Conservation (phyloP, 2,797 vertebrate genomes). For the Pangasius mekongensis region DNA sequence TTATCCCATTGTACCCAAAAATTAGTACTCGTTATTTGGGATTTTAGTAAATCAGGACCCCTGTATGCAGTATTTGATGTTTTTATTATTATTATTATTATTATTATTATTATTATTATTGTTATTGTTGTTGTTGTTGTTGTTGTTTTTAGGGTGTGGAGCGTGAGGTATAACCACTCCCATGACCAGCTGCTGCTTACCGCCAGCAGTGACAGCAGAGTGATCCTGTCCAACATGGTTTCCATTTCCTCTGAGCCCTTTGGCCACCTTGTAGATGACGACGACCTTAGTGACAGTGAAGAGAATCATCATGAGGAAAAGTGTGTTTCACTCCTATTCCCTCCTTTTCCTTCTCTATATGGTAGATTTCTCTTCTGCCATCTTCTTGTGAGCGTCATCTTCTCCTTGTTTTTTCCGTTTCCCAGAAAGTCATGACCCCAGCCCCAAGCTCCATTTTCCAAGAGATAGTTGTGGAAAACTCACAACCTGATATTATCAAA, state of each 20-base stretch:
- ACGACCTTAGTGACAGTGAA: slow-evolving; percentile 92
- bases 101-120: not conserved
- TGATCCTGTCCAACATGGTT: slow-evolving; percentile 98
- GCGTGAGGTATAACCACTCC: slow-evolving; percentile 96
- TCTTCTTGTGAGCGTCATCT: not conserved
- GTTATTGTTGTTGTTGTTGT: not conserved
- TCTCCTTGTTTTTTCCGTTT: not conserved
- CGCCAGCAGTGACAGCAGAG: slow-evolving; percentile 96
- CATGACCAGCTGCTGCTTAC: slow-evolving; percentile 96
- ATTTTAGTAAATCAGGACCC: not conserved
- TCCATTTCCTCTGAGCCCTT: slow-evolving; percentile 98
- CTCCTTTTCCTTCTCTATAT: not conserved
- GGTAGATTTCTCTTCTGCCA: not conserved
- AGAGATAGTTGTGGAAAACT: not conserved
- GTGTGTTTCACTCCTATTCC: slow-evolving; percentile 70
- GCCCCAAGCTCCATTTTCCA: not conserved
- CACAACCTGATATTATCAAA: not conserved
- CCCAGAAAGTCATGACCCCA: not conserved
- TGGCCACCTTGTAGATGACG: slow-evolving; percentile 94
- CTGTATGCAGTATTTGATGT: not conserved
- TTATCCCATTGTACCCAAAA: not conserved
- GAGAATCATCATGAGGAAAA: slow-evolving; percentile 90
- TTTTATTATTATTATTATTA: not conserved
- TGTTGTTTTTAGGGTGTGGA: slow-evolving; percentile 87
- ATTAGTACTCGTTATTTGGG: not conserved